A percentile compares a stretch with the other conserved stretches of the same genome.
These are phyloP conservation scores for Dicerorhinus sumatrensis DNA, from an alignment of 2,113 vertebrate genomes.

Conservation along the genomic window DNA sequence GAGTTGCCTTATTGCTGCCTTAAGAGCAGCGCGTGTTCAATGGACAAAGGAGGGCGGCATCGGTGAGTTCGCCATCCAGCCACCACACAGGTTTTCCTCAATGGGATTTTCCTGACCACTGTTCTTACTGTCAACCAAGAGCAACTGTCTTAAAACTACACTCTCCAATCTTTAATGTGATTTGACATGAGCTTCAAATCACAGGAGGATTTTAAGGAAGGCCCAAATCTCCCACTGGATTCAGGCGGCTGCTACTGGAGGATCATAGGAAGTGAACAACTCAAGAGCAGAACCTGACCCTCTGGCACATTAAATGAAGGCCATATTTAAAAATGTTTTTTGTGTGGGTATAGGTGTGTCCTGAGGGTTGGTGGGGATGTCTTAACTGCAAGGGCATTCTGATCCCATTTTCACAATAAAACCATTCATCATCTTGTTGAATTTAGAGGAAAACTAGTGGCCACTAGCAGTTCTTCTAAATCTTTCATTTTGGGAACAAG, in stretches of 20 bases:
- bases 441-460: conserved; percentile 18
- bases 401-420: background rate
- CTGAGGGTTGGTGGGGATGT: background rate
- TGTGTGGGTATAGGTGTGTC: background rate
- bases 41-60: background rate
- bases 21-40: background rate
- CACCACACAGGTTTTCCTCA: background rate
- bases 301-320: conserved; percentile 24
- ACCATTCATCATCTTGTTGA: background rate
- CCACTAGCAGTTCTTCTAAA: background rate
- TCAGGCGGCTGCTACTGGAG: background rate
- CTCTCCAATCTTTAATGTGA: background rate
- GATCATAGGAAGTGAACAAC: background rate
- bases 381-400: background rate
- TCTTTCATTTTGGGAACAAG: background rate
- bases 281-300: background rate
- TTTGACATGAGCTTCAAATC: background rate
- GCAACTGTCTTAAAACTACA: background rate
- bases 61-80: fast-evolving
- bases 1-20: background rate
- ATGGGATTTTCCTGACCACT: background rate
- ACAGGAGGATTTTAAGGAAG: background rate
- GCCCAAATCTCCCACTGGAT: background rate
- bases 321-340: background rate
- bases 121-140: background rate